Conservation (phyloP, 2,888 invertebrate species). For the Elegia similella region DNA sequence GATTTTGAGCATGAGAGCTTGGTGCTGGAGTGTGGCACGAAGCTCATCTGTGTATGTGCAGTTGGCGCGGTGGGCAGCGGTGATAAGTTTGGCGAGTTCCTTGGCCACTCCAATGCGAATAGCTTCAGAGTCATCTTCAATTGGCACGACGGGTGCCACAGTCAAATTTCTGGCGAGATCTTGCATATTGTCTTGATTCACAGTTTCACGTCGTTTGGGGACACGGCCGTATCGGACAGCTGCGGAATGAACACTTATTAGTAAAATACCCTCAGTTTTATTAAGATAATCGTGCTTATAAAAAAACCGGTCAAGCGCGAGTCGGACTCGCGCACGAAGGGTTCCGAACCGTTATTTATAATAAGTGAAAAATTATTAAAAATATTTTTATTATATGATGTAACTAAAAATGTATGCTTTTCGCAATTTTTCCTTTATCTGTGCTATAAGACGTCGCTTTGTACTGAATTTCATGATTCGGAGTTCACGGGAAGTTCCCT, state of each 20-base stretch:
- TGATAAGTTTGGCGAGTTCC: conserved; percentile 72
- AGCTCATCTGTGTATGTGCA: conserved; percentile 95
- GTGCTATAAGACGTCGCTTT: too few relatives aligned
- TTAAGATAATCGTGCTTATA: too few relatives aligned
- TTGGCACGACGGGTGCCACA: conserved; percentile 24
- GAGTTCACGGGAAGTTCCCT: too few relatives aligned
- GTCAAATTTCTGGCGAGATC: conserved; percentile 38
- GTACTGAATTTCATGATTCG: too few relatives aligned
- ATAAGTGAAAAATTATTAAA: too few relatives aligned
- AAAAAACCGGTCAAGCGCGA: too few relatives aligned
- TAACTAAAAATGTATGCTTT: too few relatives aligned
- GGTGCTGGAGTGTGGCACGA: conserved; percentile 66
- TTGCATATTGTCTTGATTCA: conserved; percentile 40
- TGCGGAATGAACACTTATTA: conserved; percentile 58
- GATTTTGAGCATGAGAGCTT: conserved; percentile 35
- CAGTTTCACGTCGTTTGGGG: conserved; percentile 92
- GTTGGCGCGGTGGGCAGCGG: conserved; percentile 90
- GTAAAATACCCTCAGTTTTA: too few relatives aligned
- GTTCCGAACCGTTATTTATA: too few relatives aligned
- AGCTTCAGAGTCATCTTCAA: conserved; percentile 35
- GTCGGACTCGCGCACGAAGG: too few relatives aligned
- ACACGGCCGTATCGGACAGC: conserved; percentile 98
- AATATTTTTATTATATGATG: too few relatives aligned
- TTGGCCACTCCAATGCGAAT: conserved; percentile 41
- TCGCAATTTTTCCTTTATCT: too few relatives aligned